phyloP scores from a whole-genome alignment of 2,888 invertebrate species.

The Lithophane ornitopus region DNA sequence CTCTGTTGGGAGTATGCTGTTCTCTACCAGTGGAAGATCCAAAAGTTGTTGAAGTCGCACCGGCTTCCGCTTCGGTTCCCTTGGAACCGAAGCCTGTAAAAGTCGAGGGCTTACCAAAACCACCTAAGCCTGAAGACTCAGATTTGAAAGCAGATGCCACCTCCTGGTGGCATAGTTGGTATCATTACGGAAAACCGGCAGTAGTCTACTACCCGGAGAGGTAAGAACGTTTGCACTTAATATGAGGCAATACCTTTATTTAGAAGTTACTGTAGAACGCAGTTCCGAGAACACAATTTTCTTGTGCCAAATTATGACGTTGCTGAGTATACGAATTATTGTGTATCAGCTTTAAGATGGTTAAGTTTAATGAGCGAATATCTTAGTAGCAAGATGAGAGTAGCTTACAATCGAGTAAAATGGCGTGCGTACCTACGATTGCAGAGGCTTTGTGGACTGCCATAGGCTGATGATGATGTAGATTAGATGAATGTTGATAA shows the following conservation, averaged over 20 bases:
- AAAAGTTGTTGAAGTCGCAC: background rate
- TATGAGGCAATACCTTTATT: background rate
- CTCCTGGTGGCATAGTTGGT: conserved; percentile 50
- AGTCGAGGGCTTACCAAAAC: conserved; percentile 3
- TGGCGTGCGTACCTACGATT: background rate
- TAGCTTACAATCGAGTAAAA: background rate
- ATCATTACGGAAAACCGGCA: conserved; percentile 28
- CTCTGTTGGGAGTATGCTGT: conserved; percentile 50
- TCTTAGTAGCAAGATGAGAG: background rate
- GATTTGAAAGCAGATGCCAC: conserved; percentile 58
- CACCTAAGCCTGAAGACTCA: conserved; percentile 17
- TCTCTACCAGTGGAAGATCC: conserved; percentile 44
- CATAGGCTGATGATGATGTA: background rate
- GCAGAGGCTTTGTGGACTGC: background rate
- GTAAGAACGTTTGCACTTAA: conserved; percentile 26
- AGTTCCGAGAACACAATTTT: background rate
- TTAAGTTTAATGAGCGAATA: background rate
- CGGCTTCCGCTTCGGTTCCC: background rate
- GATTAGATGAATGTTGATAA: background rate
- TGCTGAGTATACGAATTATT: background rate
- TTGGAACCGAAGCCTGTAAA: conserved; percentile 5
- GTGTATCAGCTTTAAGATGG: background rate
- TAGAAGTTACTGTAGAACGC: background rate
- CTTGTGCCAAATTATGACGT: background rate
- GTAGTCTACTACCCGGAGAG: conserved; percentile 14